Conservation (phyloP, 2,888 invertebrate genomes). For the Helleia helle region DNA sequence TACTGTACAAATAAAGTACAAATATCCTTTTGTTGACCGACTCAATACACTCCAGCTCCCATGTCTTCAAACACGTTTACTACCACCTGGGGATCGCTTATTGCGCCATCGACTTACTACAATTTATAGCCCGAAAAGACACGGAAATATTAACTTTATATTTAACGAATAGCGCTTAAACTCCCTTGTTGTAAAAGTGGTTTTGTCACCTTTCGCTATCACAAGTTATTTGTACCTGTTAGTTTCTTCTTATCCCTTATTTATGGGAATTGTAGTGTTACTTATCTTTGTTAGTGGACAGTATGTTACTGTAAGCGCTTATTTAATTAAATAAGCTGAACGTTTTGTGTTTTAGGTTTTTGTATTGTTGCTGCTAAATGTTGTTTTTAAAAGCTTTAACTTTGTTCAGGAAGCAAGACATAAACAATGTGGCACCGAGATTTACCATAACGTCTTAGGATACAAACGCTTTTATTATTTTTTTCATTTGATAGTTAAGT, state of each 20-base stretch:
- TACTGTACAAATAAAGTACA: neutral
- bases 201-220: neutral
- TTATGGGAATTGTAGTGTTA: slow-evolving; percentile 9
- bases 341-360: no score
- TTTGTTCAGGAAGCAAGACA: no score
- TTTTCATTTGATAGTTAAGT: no score
- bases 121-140: slow-evolving; percentile 3
- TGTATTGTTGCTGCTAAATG: no score
- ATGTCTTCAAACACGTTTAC: slow-evolving; percentile 9
- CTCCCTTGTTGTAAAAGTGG: neutral
- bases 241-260: slow-evolving; percentile 10
- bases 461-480: no score
- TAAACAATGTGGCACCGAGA: no score
- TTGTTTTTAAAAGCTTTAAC: no score
- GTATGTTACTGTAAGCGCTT: slow-evolving; percentile 9
- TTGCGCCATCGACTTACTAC: slow-evolving; percentile 11
- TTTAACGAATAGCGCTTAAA: neutral
- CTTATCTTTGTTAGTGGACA: slow-evolving; percentile 4
- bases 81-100: slow-evolving; percentile 11
- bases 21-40: slow-evolving; percentile 5
- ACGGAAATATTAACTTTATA: neutral
- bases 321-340: slow-evolving; percentile 7
- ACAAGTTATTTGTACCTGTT: neutral
- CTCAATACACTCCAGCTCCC: slow-evolving; percentile 4
- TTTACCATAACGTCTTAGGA: no score